These are phyloP conservation scores for Biston stratarius DNA, from an alignment of 2,888 invertebrate species.

Conservation along the genomic window DNA sequence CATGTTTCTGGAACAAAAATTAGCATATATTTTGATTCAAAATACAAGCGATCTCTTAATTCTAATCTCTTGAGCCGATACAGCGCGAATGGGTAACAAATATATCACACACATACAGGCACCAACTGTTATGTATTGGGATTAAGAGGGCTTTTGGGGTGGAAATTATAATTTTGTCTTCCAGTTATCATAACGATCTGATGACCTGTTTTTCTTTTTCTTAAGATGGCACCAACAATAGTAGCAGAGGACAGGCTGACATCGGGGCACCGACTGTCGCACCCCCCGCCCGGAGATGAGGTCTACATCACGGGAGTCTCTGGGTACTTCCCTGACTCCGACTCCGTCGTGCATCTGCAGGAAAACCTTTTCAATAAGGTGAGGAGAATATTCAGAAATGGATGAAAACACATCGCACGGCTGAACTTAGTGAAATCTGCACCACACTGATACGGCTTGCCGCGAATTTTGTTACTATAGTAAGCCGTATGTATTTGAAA, in stretches of 20 bases:
- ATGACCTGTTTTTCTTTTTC: not conserved
- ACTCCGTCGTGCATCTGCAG: constrained; percentile 89
- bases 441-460: no score
- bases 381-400: constrained; percentile 5
- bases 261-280: constrained; percentile 84
- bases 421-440: not conserved
- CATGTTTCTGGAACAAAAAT: no score
- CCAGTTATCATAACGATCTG: not conserved
- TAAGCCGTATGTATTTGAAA: no score
- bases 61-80: no score
- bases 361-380: constrained; percentile 91
- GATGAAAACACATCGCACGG: not conserved
- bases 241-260: constrained; percentile 76
- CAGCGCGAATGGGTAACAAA: no score
- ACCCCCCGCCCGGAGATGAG: constrained; percentile 87
- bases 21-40: no score
- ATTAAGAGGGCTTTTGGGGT: no score
- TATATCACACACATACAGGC: no score
- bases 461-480: no score
- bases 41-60: no score
- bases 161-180: no score
- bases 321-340: constrained; percentile 92
- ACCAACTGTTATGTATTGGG: no score
- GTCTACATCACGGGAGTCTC: constrained; percentile 89
- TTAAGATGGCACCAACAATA: constrained; percentile 75